Conservation (phyloP, 2,113 vertebrate species). For the Chloropsis cyanopogon region DNA sequence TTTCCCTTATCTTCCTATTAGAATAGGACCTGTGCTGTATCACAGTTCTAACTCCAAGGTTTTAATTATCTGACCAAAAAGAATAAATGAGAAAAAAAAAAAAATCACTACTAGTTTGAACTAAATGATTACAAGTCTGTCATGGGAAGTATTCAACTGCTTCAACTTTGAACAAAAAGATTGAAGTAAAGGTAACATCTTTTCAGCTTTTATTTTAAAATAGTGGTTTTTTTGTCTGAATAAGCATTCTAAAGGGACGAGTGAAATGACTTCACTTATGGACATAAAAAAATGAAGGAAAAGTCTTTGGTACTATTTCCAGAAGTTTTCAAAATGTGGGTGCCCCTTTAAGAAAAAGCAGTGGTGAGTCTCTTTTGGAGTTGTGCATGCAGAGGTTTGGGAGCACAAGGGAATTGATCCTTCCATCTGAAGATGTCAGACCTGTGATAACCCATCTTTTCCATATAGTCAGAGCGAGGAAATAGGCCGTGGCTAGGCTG, state of each 20-base stretch:
- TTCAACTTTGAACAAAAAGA: neutral
- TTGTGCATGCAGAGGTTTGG: neutral
- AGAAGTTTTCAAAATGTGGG: neutral
- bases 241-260: neutral
- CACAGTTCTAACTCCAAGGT: neutral
- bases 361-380: neutral
- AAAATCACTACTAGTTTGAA: neutral
- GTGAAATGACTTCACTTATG: neutral
- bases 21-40: neutral
- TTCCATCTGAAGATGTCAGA: neutral
- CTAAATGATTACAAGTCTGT: neutral
- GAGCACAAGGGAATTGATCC: neutral
- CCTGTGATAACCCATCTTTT: neutral
- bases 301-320: neutral
- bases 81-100: neutral
- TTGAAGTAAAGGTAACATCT: neutral
- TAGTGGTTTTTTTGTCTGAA: neutral
- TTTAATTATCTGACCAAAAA: neutral
- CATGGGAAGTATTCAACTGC: neutral
- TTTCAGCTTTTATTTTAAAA: neutral
- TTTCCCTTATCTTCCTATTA: neutral
- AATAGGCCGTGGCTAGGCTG: neutral
- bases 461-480: neutral
- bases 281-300: neutral
- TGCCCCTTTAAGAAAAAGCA: neutral